Percentiles rank a stretch among this genome's conserved stretches.
phyloP scores from a whole-genome alignment of 2,113 vertebrate genomes.

The Piaya cayana region DNA sequence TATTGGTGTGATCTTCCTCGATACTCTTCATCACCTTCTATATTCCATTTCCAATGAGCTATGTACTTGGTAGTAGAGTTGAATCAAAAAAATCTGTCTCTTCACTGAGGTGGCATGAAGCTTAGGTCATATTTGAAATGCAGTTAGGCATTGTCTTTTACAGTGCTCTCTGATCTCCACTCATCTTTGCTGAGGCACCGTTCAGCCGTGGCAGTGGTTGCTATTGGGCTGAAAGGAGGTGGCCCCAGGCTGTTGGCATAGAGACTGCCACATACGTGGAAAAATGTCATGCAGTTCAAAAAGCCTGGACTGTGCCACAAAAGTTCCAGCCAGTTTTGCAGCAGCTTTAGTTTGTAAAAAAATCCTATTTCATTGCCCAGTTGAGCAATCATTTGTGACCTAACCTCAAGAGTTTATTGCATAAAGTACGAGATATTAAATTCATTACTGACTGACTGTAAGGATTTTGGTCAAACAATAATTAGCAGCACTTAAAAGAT shows the following conservation, averaged over 20 bases:
- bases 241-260: neutral
- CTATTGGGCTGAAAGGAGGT: neutral
- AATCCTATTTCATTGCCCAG: neutral
- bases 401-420: neutral
- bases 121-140: neutral
- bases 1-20: neutral
- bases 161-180: rapidly evolving
- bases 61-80: neutral
- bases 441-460: slow-evolving; percentile 11
- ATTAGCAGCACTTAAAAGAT: slow-evolving; percentile 57
- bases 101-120: neutral
- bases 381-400: neutral
- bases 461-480: slow-evolving; percentile 22
- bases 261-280: neutral
- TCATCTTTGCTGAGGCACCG: neutral
- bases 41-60: neutral
- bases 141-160: too few relatives aligned
- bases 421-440: slow-evolving; percentile 1
- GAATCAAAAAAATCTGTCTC: neutral
- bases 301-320: neutral
- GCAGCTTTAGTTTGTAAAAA: neutral
- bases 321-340: neutral
- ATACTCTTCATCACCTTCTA: neutral
- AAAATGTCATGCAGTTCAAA: neutral
- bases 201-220: neutral